Percentiles rank a stretch among this genome's conserved stretches.
These are phyloP conservation scores for Sisor rabdophorus DNA, from an alignment of 2,113 vertebrate species.

Conservation along the genomic window DNA sequence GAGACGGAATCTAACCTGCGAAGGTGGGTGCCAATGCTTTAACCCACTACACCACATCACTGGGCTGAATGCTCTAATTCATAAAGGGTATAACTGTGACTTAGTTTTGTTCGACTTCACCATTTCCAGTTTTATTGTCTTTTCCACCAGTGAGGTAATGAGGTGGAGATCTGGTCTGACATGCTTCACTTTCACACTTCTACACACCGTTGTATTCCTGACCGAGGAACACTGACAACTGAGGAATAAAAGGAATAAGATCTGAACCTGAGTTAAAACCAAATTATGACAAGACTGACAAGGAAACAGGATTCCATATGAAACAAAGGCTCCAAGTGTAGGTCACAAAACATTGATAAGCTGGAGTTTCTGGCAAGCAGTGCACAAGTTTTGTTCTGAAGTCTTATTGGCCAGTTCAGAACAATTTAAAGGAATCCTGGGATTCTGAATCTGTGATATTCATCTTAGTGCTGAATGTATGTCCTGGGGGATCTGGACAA, in stretches of 20 bases:
- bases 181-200: background rate
- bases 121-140: background rate
- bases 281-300: conserved; percentile 9
- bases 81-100: background rate
- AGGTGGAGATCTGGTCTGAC: background rate
- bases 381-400: conserved; percentile 13
- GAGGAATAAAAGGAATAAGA: background rate
- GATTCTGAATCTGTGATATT: conserved; percentile 46
- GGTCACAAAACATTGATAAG: conserved; percentile 35
- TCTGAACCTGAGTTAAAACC: background rate
- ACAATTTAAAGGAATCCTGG: conserved; percentile 40
- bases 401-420: conserved; percentile 12
- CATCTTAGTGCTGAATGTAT: conserved; percentile 41
- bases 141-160: background rate
- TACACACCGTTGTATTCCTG: background rate
- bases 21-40: too few relatives aligned
- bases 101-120: too few relatives aligned
- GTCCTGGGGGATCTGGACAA: conserved; percentile 35
- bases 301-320: background rate
- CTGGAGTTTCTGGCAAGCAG: conserved; percentile 27
- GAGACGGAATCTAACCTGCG: too few relatives aligned
- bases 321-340: conserved; percentile 6
- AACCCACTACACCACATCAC: too few relatives aligned
- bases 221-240: background rate
- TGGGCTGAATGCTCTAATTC: background rate